Evolutionary conservation across 2,113 vertebrate species (phyloP), one percentile per base, ranked within the genome.

Genomic region (Tetrax tetrax): DNA sequence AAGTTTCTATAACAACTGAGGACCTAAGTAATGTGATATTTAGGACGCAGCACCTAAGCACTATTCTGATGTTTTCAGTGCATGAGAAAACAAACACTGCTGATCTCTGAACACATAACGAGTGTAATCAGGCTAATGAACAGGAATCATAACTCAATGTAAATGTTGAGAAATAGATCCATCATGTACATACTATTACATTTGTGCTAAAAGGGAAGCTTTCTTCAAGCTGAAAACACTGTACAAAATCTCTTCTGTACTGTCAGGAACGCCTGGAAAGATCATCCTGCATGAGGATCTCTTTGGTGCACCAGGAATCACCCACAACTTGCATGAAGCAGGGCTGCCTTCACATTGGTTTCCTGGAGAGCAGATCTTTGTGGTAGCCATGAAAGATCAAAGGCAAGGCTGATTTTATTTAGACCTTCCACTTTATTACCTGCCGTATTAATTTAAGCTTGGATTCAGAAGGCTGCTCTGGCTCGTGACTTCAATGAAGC

Each of bases 221-320:
- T 90, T 66, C 27, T 74, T 83, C 22, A 33, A 29, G 17, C 45
- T 35, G 41, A 79, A 75, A 83, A 51, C 16, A 18, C 13, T 14
- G 1, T 16, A 31, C 22, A 51, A 38, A 78, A 70, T 6, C 19
- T 87, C 21, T 83, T 69, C 31, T 54, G 1, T 47, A 9, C 51
- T 31, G 38, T 14, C 47, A 56, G 12, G 61, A 35, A 25, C 83
- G 22, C 27, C 64, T 80, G 59, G 48, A 51, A 78, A 56, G 6
- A 5, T 21, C 24, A 17, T 2, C 0, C 0, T 33, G 20, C 9
- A 10, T 59, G 47, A 54, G 8, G 53, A 25, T 4, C 53, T n/a
- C 69, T 28, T 27, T 43, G 47, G 16, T 38, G 61, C 38, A 14
- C 56, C 7, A 53, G 38, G 70, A 79, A 35, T 33, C 53, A 29